Evolutionary conservation across 2,797 vertebrate genomes (phyloP).

Genomic region (Tapera naevia): DNA sequence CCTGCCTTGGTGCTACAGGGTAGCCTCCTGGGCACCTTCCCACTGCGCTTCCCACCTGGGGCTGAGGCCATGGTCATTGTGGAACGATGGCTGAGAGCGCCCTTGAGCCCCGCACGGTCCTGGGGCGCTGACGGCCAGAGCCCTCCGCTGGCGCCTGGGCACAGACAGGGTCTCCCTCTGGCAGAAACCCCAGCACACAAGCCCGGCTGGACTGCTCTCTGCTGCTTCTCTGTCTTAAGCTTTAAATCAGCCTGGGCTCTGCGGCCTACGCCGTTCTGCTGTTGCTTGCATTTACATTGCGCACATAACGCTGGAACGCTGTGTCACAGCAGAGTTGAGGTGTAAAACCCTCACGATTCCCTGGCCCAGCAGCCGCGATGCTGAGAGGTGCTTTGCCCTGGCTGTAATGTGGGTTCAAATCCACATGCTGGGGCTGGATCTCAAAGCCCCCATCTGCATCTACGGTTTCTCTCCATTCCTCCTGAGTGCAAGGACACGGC

Average conservation of each 20-base stretch:
- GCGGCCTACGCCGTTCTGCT: accelerated
- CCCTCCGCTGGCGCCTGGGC: background rate
- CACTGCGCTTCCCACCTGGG: accelerated
- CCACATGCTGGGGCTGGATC: accelerated
- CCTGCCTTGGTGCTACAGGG: accelerated
- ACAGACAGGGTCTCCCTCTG: accelerated
- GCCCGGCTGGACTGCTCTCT: background rate
- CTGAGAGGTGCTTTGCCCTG: background rate
- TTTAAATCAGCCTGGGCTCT: background rate
- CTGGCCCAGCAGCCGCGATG: background rate
- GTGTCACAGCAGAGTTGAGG: background rate
- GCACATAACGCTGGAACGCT: accelerated
- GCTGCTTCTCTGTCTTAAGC: background rate
- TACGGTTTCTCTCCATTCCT: accelerated
- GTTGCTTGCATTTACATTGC: accelerated
- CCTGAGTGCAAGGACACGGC: accelerated
- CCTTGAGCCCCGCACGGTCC: accelerated
- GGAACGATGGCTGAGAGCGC: background rate
- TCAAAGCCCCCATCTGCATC: background rate
- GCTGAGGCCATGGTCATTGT: accelerated
- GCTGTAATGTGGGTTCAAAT: background rate
- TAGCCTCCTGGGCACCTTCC: background rate
- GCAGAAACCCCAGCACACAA: accelerated
- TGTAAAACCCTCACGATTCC: accelerated
- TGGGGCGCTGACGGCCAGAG: background rate